A percentile compares a stretch with the other conserved stretches of the same genome.
Conservation (phyloP, 2,113 vertebrate genomes). For the Protobothrops mucrosquamatus region DNA sequence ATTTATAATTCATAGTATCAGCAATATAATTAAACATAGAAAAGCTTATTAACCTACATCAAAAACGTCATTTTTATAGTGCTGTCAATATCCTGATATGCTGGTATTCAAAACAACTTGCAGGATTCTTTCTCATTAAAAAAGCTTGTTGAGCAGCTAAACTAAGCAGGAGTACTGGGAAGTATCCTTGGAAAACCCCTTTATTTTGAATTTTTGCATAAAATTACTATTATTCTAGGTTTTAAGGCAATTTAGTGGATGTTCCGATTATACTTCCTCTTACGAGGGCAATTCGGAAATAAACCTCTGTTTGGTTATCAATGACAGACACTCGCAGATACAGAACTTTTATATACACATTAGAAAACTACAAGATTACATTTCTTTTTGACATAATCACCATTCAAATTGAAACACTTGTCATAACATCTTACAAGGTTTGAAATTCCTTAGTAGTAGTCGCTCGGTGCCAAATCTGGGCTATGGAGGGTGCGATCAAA, state of each 20-base stretch:
- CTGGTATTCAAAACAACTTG: neutral
- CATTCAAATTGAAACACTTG: no score
- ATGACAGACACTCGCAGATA: no score
- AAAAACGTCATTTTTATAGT: neutral
- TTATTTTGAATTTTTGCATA: neutral
- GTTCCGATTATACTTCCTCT: neutral
- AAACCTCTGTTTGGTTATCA: no score
- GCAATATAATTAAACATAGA: neutral
- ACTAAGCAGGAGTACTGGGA: neutral
- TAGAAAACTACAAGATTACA: no score
- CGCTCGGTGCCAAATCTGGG: no score
- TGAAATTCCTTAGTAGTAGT: no score
- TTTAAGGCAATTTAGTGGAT: slow-evolving; percentile 2
- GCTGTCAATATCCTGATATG: neutral
- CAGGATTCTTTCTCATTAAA: neutral
- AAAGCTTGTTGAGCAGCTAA: neutral
- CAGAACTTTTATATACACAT: no score
- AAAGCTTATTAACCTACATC: neutral
- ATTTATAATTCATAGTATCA: slow-evolving; percentile 3
- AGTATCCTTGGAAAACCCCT: neutral
- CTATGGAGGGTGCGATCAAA: no score
- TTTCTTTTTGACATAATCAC: no score
- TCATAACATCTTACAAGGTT: no score
- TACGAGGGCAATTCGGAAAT: neutral
- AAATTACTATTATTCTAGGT: slow-evolving; percentile 3